phyloP scores from a whole-genome alignment of 2,888 invertebrate genomes.

The Asteroscopus sphinx region DNA sequence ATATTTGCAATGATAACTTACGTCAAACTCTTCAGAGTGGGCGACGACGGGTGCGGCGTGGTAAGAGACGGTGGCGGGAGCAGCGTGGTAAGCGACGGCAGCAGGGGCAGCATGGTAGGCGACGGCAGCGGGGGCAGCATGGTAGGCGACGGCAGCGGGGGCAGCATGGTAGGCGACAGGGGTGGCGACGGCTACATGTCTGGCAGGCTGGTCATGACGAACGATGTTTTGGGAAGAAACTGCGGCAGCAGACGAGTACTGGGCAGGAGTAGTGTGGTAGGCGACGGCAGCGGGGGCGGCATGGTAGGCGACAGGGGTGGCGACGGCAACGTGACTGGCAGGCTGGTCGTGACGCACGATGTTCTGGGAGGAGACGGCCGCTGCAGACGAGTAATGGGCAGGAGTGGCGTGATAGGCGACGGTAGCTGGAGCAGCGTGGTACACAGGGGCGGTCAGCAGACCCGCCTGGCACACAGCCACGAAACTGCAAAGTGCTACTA shows the following conservation, averaged over 20 bases:
- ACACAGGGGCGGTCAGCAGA: conserved; percentile 68
- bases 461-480: conserved; percentile 73
- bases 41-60: conserved; percentile 77
- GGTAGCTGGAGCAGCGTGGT: conserved; percentile 55
- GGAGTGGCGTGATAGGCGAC: no score
- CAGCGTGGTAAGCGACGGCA: conserved; percentile 21
- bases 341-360: conserved; percentile 65
- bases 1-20: conserved; percentile 3
- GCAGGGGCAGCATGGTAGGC: conserved; percentile 33
- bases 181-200: conserved; percentile 56
- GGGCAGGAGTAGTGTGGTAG: conserved; percentile 67
- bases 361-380: conserved; percentile 70
- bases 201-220: conserved; percentile 69
- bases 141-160: conserved; percentile 25
- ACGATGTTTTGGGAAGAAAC: conserved; percentile 76
- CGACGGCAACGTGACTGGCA: conserved; percentile 1
- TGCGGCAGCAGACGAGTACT: conserved; percentile 70
- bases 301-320: conserved; percentile 49
- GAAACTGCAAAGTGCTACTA: conserved; percentile 70
- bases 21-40: conserved; percentile 42
- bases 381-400: conserved; percentile 56
- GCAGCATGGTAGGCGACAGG: conserved; percentile 34
- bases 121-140: conserved; percentile 17
- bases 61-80: conserved; percentile 30
- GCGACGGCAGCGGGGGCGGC: conserved; percentile 50